Evolutionary conservation across 2,888 invertebrate species (phyloP).

Genomic region (Pristionchus maxplancki): DNA sequence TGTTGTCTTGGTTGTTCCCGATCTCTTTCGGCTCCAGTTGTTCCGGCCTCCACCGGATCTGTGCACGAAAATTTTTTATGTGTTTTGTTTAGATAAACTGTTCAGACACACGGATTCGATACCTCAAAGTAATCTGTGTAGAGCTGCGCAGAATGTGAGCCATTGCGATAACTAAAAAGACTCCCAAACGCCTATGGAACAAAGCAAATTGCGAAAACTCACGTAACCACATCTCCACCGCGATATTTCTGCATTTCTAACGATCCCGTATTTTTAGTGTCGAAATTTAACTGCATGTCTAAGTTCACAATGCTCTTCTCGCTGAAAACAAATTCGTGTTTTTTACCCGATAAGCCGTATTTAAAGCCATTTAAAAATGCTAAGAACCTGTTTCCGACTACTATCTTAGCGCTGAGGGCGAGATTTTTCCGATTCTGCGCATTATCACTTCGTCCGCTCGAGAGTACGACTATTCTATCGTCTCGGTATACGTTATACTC

Average conservation of each 20-base stretch:
- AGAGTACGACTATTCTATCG: neutral
- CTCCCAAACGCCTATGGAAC: too few relatives aligned
- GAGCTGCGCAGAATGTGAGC: neutral
- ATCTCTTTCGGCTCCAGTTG: neutral
- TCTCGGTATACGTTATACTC: neutral
- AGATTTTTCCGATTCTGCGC: neutral
- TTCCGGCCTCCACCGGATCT: neutral
- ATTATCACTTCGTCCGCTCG: neutral
- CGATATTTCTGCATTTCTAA: neutral
- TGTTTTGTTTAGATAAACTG: neutral
- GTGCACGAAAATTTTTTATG: neutral
- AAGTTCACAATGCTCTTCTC: neutral
- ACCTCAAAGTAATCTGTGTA: neutral
- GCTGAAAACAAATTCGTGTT: neutral
- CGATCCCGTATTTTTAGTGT: neutral
- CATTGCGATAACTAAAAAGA: neutral
- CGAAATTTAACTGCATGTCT: neutral
- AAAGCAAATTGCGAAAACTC: neutral
- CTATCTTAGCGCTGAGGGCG: neutral
- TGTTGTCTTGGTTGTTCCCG: neutral
- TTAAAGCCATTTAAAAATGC: neutral
- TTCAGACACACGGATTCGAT: neutral
- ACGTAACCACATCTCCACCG: neutral
- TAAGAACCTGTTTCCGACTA: neutral
- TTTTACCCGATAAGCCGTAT: neutral